Evolutionary conservation across 1,140 invertebrate species (phyloP).

Genomic region (Leptinotarsa defecta): DNA sequence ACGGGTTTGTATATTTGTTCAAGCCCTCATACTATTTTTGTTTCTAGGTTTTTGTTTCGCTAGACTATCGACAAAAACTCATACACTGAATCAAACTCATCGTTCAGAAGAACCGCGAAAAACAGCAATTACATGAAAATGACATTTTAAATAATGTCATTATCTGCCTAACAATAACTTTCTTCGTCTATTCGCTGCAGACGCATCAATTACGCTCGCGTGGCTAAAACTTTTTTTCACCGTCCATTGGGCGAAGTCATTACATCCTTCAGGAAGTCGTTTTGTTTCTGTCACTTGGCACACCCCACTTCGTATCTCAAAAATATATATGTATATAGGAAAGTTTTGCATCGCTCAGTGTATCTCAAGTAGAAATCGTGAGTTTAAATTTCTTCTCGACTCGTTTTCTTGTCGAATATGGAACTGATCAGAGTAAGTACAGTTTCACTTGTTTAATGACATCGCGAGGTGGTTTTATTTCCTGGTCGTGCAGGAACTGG

Average conservation of each 20-base stretch:
- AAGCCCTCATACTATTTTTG: neutral
- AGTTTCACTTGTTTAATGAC: neutral
- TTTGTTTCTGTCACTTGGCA: neutral
- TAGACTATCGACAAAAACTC: neutral
- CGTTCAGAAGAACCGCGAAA: neutral
- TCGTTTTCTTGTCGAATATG: neutral
- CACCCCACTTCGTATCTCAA: constrained; percentile 16
- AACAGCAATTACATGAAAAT: neutral
- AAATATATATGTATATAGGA: constrained; percentile 24
- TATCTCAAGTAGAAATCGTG: constrained; percentile 3
- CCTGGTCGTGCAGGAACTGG: neutral
- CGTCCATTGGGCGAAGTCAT: neutral
- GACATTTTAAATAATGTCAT: neutral
- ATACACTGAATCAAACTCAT: neutral
- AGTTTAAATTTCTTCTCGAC: neutral
- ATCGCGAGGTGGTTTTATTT: neutral
- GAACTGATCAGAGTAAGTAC: constrained; percentile 19
- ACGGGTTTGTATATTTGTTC: no score
- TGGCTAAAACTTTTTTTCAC: constrained; percentile 1
- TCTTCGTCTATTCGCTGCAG: neutral
- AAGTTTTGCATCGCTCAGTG: neutral
- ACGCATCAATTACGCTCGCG: neutral
- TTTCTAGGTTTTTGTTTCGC: neutral
- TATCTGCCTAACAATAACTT: neutral
- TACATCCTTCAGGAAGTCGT: constrained; percentile 16